phyloP scores from a whole-genome alignment of 2,888 invertebrate species.

The Biston betularia region DNA sequence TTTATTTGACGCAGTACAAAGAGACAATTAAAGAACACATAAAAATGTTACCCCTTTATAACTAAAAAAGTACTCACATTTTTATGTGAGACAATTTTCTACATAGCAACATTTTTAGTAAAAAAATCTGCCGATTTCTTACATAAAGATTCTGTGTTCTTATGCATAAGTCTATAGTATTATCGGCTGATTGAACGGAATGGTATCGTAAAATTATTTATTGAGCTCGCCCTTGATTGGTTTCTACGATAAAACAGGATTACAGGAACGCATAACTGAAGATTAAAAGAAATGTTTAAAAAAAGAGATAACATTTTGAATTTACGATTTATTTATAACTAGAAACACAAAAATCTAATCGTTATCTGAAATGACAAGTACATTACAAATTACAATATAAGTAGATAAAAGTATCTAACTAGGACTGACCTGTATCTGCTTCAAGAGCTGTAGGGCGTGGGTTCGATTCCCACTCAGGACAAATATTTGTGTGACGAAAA shows the following conservation, averaged over 20 bases:
- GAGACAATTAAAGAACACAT: too few species aligned
- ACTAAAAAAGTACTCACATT: too few species aligned
- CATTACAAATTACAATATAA: too few species aligned
- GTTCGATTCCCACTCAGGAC: too few species aligned
- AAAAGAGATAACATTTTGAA: conserved; percentile 16
- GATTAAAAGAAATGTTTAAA: conserved; percentile 24
- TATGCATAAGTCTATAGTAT: conserved; percentile 11
- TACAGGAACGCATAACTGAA: conserved; percentile 11
- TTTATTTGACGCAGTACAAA: too few species aligned
- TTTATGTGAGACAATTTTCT: too few species aligned
- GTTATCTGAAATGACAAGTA: not conserved
- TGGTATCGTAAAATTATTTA: conserved; percentile 32
- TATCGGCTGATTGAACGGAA: conserved; percentile 8
- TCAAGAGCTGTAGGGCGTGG: too few species aligned
- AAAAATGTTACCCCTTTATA: too few species aligned
- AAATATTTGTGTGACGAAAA: too few species aligned
- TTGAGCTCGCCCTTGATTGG: conserved; percentile 17
- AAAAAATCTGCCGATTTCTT: not conserved
- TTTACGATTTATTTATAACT: conserved; percentile 14
- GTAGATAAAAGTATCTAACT: too few species aligned
- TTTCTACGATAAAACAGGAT: conserved; percentile 23
- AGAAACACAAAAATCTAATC: conserved; percentile 6
- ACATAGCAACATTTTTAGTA: too few species aligned
- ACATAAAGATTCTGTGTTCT: not conserved
- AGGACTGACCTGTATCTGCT: too few species aligned